Evolutionary conservation across 2,888 invertebrate species (phyloP).

Genomic region (Agrotis puta): DNA sequence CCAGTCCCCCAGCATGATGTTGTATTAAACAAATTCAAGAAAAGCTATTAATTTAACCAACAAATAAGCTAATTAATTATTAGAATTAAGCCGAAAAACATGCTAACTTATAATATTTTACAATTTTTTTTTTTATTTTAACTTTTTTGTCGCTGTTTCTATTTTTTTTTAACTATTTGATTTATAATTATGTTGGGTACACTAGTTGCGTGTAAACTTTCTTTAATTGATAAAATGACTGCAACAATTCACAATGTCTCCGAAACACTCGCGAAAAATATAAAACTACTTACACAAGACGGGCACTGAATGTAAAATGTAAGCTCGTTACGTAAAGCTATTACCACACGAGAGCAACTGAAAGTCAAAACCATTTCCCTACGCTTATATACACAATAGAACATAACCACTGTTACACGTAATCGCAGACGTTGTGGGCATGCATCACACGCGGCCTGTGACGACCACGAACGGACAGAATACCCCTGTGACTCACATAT

Average conservation of each 20-base stretch:
- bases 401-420: conserved; percentile 51
- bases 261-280: conserved; percentile 11
- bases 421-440: conserved; percentile 10
- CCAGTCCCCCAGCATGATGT: no score
- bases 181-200: no score
- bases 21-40: background rate
- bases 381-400: conserved; percentile 60
- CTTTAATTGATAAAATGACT: no score
- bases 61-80: no score
- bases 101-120: no score
- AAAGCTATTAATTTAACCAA: background rate
- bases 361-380: conserved; percentile 56
- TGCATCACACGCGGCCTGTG: conserved; percentile 34
- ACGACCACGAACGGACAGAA: background rate
- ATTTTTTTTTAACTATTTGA: no score
- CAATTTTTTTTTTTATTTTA: no score
- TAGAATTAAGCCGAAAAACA: no score
- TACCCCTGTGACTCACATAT: conserved; percentile 25
- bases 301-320: conserved; percentile 22
- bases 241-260: background rate
- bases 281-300: conserved; percentile 44
- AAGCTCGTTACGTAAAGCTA: conserved; percentile 49
- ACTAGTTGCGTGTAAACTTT: no score
- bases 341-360: conserved; percentile 56
- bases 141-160: no score